phyloP scores from a whole-genome alignment of 2,113 vertebrate species.

The Malurus cyaneus region DNA sequence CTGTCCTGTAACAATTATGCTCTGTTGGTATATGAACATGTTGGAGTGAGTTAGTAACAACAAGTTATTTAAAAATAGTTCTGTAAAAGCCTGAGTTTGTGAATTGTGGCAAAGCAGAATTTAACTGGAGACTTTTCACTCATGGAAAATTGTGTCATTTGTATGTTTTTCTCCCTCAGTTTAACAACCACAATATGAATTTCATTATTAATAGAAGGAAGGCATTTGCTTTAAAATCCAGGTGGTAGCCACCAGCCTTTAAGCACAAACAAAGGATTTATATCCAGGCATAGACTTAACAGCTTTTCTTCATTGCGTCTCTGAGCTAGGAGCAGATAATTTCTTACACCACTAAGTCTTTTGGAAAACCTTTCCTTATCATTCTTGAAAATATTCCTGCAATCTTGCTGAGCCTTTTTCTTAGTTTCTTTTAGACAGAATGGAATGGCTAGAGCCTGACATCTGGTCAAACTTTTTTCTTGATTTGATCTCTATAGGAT shows the following conservation, averaged over 20 bases:
- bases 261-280: neutral
- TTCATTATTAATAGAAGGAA: neutral
- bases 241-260: neutral
- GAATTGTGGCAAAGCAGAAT: neutral
- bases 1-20: neutral
- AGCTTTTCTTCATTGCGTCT: neutral
- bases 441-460: neutral
- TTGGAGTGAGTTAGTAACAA: neutral
- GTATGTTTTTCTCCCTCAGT: neutral
- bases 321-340: neutral
- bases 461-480: neutral
- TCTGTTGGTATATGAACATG: neutral
- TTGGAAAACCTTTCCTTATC: neutral
- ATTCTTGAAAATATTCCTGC: neutral
- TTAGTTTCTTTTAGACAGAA: neutral
- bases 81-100: neutral
- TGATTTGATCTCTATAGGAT: neutral
- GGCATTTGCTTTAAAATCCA: constrained; percentile 35
- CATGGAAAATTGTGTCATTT: neutral
- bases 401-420: neutral
- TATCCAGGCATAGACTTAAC: neutral
- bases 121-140: neutral
- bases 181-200: neutral
- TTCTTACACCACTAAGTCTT: neutral
- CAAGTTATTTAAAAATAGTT: neutral